Conservation (phyloP, 2,888 invertebrate genomes). For the Andricus quercusramuli region DNA sequence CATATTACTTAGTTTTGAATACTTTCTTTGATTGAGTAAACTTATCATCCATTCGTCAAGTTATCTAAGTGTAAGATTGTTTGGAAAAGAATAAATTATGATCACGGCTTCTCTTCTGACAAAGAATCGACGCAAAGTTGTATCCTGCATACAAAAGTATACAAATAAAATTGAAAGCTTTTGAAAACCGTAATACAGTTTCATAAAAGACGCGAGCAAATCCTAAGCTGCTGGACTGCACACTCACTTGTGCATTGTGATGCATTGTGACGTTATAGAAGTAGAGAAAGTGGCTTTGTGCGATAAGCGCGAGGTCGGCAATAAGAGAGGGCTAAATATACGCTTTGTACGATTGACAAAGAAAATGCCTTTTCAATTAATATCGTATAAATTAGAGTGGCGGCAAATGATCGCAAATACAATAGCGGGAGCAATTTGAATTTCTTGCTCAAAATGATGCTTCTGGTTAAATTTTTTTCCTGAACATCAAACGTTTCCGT, state of each 20-base stretch:
- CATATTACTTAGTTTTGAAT: too few species aligned
- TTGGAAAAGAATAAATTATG: not conserved
- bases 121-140: not conserved
- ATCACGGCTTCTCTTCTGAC: not conserved
- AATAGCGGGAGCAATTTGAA: too few species aligned
- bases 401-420: not conserved
- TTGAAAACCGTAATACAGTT: conserved; percentile 10
- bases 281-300: conserved; percentile 36
- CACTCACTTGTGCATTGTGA: not conserved
- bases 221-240: conserved; percentile 5
- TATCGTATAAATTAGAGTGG: not conserved
- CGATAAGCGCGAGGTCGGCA: conserved; percentile 40
- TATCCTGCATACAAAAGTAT: conserved; percentile 9
- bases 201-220: conserved; percentile 12
- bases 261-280: conserved; percentile 31
- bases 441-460: not conserved
- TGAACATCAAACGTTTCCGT: not conserved
- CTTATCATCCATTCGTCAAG: too few species aligned
- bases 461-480: not conserved
- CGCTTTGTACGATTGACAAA: conserved; percentile 20
- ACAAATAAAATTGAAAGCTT: conserved; percentile 23
- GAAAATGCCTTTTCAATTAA: conserved; percentile 33
- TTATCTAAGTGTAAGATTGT: too few species aligned
- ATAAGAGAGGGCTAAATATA: conserved; percentile 36
- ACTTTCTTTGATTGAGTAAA: too few species aligned